A percentile compares a stretch with the other conserved stretches of the same genome.
phyloP scores from a whole-genome alignment of 1,140 invertebrate genomes.

The Elymnias hypermnestra region DNA sequence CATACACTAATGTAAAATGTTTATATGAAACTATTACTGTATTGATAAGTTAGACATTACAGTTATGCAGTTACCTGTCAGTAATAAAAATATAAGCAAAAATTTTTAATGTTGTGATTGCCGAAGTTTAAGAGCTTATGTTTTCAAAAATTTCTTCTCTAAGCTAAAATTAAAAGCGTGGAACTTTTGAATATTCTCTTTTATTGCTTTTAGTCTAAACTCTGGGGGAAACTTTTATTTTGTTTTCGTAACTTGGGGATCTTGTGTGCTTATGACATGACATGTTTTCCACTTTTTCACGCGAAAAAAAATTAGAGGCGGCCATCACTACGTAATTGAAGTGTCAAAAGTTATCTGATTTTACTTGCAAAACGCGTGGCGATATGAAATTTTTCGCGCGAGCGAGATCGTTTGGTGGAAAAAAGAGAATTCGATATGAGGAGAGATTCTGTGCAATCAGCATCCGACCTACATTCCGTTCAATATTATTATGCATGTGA shows the following conservation, averaged over 20 bases:
- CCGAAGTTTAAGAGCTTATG: too few relatives aligned
- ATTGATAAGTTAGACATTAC: too few relatives aligned
- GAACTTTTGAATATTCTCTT: conserved; percentile 51
- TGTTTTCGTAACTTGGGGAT: conserved; percentile 51
- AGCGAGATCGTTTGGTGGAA: conserved; percentile 57
- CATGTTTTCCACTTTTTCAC: conserved; percentile 47
- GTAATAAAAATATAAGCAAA: too few relatives aligned
- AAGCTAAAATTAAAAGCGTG: conserved; percentile 40
- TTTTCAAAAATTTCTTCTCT: too few relatives aligned
- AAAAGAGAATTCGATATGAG: conserved; percentile 73
- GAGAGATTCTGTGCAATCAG: conserved; percentile 61
- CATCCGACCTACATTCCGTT: conserved; percentile 61
- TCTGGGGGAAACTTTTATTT: conserved; percentile 46
- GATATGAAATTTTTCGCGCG: conserved; percentile 70
- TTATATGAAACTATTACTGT: too few relatives aligned
- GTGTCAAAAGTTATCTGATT: conserved; percentile 75
- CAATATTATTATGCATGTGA: conserved; percentile 50
- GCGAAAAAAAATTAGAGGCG: conserved; percentile 63
- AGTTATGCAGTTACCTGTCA: too few relatives aligned
- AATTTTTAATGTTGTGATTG: too few relatives aligned
- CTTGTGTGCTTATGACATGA: conserved; percentile 61
- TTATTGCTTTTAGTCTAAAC: conserved; percentile 39
- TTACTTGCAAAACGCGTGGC: conserved; percentile 71
- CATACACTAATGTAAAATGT: too few relatives aligned
- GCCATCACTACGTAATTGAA: conserved; percentile 71